Base-by-base conservation (phyloP, 2,797 vertebrate genomes). In the Zalophus californianus region DNA sequence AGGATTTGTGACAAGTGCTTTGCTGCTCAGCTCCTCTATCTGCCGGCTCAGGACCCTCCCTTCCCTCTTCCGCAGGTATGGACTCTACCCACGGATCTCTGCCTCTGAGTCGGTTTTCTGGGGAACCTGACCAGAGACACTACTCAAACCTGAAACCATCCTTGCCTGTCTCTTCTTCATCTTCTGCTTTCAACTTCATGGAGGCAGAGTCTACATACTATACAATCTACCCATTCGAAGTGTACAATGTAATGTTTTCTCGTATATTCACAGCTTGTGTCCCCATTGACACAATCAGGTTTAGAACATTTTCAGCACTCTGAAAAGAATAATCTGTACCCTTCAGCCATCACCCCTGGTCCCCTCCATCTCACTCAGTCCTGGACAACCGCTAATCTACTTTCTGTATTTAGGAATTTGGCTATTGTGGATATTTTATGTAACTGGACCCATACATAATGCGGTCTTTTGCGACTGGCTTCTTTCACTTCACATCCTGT, bases 61-160 rank as follows among this genome's bases (percentile, higher is more conserved):
- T 12, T 5, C n/a, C 1, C 35, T 23, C 5, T 52, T 38, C 23
- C 21, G 2, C 0, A 13, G 29, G 3, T 60, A 14, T 4, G 4
- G 21, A 14, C 56, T 5, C 27, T 32, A 29, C 27, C 52, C 6
- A 27, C 15, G 29, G 5, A 16, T 58, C 41, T 56, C 58, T 29
- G 18, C 18, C 27, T 38, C 20, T 77, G 64, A 48, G 54, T 52
- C 50, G 78, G 11, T 82, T 79, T 77, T 41, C 13, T 82, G 62
- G 5, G 15, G 44, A 75, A n/a, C 5, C 3, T 75, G 54, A 77
- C 20, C 15, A 21, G 73, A 93, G 62, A 86, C 2, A 7, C 41
- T 27, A 41, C 29, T 13, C 50, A 82, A 41, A 77, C 11, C 6
- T 68, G 52, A 93, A 62, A 66, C 18, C 25, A 88, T 52, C 62